A percentile compares a stretch with the other conserved stretches of the same genome.
Evolutionary conservation across 2,797 vertebrate genomes (phyloP).

Genomic region (Petrocephalus schoutedeni): DNA sequence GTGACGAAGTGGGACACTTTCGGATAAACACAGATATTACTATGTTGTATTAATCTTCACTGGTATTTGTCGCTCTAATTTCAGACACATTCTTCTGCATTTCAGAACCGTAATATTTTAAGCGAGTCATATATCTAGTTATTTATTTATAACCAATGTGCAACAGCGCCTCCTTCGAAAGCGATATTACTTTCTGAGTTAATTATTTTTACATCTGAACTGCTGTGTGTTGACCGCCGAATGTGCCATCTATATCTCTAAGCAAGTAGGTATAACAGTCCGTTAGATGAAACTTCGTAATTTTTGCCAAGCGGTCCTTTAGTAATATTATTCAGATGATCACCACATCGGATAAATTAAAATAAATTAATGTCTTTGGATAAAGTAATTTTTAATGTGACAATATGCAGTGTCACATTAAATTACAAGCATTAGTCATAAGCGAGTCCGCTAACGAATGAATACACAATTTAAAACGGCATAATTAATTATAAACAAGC

Average conservation of each 20-base stretch:
- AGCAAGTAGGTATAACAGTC: background rate
- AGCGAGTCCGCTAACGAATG: background rate
- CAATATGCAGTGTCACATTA: background rate
- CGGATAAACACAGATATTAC: background rate
- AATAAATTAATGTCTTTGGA: background rate
- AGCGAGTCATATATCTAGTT: background rate
- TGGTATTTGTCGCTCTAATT: background rate
- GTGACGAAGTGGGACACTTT: background rate
- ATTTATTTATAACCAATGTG: background rate
- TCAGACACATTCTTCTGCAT: background rate
- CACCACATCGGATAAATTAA: background rate
- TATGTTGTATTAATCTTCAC: background rate
- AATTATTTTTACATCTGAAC: background rate
- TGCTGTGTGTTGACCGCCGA: background rate
- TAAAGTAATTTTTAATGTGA: background rate
- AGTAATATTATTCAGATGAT: background rate
- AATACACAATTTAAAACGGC: background rate
- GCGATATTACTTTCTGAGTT: background rate
- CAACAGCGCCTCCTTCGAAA: slow-evolving; percentile 5
- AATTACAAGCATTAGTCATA: background rate
- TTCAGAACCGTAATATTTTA: background rate
- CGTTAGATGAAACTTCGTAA: background rate
- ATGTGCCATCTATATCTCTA: background rate
- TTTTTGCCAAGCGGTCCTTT: background rate
- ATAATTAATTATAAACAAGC: background rate